These are phyloP conservation scores for Megamerina dolium DNA, from an alignment of 2,888 invertebrate genomes.

Conservation along the genomic window DNA sequence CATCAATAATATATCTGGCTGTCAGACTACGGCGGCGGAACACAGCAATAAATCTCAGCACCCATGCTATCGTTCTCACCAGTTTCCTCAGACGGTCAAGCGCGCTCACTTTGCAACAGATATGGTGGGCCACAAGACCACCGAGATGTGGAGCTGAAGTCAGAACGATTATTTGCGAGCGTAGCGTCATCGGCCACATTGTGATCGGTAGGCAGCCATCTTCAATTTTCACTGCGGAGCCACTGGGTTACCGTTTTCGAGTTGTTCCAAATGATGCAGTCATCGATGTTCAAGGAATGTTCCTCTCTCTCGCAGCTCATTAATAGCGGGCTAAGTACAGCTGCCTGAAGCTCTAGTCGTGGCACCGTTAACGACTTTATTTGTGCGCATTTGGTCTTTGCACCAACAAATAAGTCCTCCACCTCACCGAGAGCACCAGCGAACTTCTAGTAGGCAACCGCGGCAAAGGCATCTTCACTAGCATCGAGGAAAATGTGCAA, in stretches of 20 bases:
- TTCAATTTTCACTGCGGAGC: conserved; percentile 1
- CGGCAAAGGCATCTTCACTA: conserved; percentile 4
- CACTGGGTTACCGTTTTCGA: no score
- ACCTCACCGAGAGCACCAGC: background rate
- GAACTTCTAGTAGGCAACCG: background rate
- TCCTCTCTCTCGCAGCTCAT: background rate
- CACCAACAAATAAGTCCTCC: no score
- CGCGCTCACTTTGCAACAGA: background rate
- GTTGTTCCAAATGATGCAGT: no score
- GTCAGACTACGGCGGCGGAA: conserved; percentile 1
- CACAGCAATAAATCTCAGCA: background rate
- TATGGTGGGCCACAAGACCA: background rate
- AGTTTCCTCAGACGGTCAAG: conserved; percentile 3
- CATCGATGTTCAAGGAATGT: no score
- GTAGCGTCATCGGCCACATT: conserved; percentile 6
- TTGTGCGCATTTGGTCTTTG: no score
- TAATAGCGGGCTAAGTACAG: no score
- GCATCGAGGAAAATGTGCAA: background rate
- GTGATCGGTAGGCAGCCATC: background rate
- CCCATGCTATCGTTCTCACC: background rate
- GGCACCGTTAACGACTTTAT: no score
- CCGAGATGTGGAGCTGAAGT: conserved; percentile 2
- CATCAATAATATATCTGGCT: no score
- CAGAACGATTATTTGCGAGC: background rate
- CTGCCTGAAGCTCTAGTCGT: no score